These are phyloP conservation scores for Oscheius onirici DNA, from an alignment of 2,888 invertebrate species.

Conservation along the genomic window DNA sequence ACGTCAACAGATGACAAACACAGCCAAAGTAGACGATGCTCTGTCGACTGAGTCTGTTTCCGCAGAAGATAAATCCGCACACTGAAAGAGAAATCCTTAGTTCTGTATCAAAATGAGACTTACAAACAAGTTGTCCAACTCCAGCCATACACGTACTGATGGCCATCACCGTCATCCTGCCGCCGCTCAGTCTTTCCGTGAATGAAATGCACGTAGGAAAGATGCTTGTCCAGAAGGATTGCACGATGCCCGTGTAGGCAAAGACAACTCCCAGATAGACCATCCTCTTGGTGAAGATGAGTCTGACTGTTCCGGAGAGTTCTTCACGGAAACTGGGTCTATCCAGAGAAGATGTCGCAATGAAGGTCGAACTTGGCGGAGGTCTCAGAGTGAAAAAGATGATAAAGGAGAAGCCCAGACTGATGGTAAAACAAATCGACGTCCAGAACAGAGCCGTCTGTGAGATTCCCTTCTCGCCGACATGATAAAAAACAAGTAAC, in stretches of 20 bases:
- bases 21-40: slow-evolving; percentile 87
- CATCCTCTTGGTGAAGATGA: slow-evolving; percentile 57
- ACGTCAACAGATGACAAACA: slow-evolving; percentile 72
- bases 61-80: slow-evolving; percentile 11
- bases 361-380: not conserved
- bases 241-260: slow-evolving; percentile 55
- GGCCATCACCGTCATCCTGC: slow-evolving; percentile 20
- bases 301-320: slow-evolving; percentile 38
- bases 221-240: slow-evolving; percentile 58
- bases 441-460: slow-evolving; percentile 68
- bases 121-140: slow-evolving; percentile 26
- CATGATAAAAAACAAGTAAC: slow-evolving; percentile 82
- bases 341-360: not conserved
- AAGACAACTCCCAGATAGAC: slow-evolving; percentile 54
- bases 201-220: slow-evolving; percentile 32
- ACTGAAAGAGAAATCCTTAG: slow-evolving; percentile 6
- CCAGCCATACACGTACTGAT: slow-evolving; percentile 23
- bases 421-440: slow-evolving; percentile 42
- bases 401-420: not conserved
- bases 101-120: not conserved
- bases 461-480: slow-evolving; percentile 15
- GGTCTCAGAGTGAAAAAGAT: not conserved
- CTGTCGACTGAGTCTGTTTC: slow-evolving; percentile 81
- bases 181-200: slow-evolving; percentile 6
- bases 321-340: not conserved